Base-by-base conservation (phyloP, 2,888 invertebrate genomes). In the Tiliacea citrago region DNA sequence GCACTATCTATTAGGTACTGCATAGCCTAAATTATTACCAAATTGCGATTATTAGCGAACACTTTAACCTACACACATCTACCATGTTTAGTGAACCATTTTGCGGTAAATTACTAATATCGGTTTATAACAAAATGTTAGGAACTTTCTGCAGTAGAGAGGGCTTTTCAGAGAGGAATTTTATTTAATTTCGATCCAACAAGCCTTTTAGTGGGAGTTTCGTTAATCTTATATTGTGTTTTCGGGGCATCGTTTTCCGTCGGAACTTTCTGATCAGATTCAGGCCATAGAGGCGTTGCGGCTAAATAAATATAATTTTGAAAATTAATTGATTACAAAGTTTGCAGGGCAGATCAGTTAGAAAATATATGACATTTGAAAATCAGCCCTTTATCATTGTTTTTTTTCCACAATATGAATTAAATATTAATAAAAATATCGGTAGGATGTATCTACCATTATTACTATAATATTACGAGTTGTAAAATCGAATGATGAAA, bases 241-340 rank as follows among this genome's bases (percentile, higher is more conserved):
- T 49, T 42, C 13, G n/a, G 9, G 9, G 5, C 9, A 29, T 58
- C 58, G 45, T 60, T 53, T 76, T 6, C 75, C 75, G 75, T 76
- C 75, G 75, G 76, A 8, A 65, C 24, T 18, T 60, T 66, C 13
- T 53, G 8, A 4, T 16, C 21, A 21, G 47, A 16, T 24, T 24
- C 21, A 24, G 45, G 45, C n/a, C 24, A 7, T 16, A 21, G 16
- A 35, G 10, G 13, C 47, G 16, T 39, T 18, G 8, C 10, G 35
- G 1, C 35, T 10, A 10, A 39, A 18, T 18, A 10, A 6, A 65
- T 35, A 35, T 21, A 47, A 29, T 13, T 49, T 49, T 21, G 13
- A 13, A 29, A 21, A 47, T 29, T 21, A 21, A 47, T 5, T 12
- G 10, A 13, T 29, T 8, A 29, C 12, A 29, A 21, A 5, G 21